Evolutionary conservation across 2,888 invertebrate species (phyloP).

Genomic region (Adelognathus sp.): DNA sequence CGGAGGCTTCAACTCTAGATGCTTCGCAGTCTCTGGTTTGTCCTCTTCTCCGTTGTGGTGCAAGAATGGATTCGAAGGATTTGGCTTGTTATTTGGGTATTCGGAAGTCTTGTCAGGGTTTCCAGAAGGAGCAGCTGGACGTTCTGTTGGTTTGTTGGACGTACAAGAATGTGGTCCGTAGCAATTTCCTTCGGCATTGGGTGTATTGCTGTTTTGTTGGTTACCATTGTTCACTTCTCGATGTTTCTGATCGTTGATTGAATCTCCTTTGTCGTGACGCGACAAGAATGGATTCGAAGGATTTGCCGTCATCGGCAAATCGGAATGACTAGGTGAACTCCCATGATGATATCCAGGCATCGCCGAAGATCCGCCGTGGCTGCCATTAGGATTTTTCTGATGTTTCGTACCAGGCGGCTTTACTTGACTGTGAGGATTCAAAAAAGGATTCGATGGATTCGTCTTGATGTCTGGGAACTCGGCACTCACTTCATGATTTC

Average conservation of each 20-base stretch:
- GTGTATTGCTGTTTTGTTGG: not conserved
- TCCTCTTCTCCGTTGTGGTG: not conserved
- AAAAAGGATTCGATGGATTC: slow-evolving; percentile 45
- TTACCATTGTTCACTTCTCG: not conserved
- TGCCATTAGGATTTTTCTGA: not conserved
- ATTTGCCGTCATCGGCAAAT: not conserved
- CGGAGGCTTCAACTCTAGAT: not conserved
- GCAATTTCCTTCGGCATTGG: not conserved
- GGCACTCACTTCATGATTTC: not conserved
- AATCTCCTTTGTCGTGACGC: too few relatives aligned
- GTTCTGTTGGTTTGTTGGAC: not conserved
- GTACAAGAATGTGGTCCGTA: not conserved
- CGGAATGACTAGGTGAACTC: not conserved
- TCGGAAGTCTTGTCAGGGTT: too few relatives aligned
- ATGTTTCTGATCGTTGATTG: too few relatives aligned
- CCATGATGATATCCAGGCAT: not conserved
- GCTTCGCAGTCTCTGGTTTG: not conserved
- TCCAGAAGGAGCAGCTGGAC: not conserved
- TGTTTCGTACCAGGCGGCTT: not conserved
- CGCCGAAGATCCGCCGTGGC: not conserved
- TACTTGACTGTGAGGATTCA: slow-evolving; percentile 31
- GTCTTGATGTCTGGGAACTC: not conserved
- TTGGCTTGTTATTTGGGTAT: not conserved
- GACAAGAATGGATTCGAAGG: too few relatives aligned
- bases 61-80: slow-evolving; percentile 7